Evolutionary conservation across 2,797 vertebrate species (phyloP), one percentile per base, ranked within the genome.

Genomic region (Molossus molossus): DNA sequence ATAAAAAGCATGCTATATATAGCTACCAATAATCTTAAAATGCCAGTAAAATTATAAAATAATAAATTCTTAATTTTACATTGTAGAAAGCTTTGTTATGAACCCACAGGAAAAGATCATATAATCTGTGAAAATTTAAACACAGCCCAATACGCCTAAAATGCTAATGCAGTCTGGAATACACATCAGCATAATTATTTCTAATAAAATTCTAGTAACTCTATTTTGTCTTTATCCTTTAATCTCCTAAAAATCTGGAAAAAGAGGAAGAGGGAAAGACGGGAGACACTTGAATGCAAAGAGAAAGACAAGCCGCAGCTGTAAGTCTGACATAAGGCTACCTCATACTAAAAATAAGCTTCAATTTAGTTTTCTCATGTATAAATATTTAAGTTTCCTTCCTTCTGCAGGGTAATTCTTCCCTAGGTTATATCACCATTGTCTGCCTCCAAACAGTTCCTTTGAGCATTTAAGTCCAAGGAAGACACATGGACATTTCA

Each of bases 321-420:
- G 48, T 55, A 73, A 70, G 73, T 65, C 86, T 55, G 29, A 93
- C 65, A 13, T 77, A 80, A 93, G 70, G 67, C 80, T 85, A 96
- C 55, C 77, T 94, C 92, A 93, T 40, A 92, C 70, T 89, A 95
- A 97, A 97, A 96, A 90, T 90, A 96, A 95, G 84, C 65, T 96
- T 96, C 94, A 79, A 87, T 89, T 95, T 87, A 60, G 50, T 90
- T 80, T 97, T 95, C 88, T 92, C 73, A 53, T 69, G 13, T 79
- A 69, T 96, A 97, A 94, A 96, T 94, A 97, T 96, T 96, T 97
- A 97, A 88, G 73, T 55, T 92, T 96, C 77, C 65, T 95, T 97
- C 89, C 96, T 91, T 91, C 76, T 94, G 40, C 3, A 21, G 87
- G 76, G 93, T 77, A 62, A 40, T 45, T 95, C 73, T 94, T 69